A percentile compares a stretch with the other conserved stretches of the same genome.
phyloP scores from a whole-genome alignment of 2,888 invertebrate species.

The Stegana nigrithorax region DNA sequence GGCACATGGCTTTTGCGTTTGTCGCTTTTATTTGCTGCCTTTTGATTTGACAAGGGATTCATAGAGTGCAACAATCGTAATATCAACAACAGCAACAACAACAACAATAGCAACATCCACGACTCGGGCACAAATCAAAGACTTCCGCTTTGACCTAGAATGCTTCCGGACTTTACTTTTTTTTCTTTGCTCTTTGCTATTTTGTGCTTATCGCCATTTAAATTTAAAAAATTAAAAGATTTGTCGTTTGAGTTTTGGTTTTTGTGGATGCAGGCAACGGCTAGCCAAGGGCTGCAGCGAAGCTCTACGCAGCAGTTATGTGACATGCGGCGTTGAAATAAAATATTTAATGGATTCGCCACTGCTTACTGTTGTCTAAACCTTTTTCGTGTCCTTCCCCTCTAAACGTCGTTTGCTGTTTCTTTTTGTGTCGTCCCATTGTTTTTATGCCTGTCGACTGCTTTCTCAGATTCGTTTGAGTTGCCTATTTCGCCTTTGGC shows the following conservation, averaged over 20 bases:
- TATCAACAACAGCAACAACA: too few species aligned
- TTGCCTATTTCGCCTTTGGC: not conserved
- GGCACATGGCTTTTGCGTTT: too few species aligned
- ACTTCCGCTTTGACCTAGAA: not conserved
- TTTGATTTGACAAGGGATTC: slow-evolving; percentile 14
- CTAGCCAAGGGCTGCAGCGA: not conserved
- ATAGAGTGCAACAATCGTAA: slow-evolving; percentile 5
- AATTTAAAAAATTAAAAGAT: slow-evolving; percentile 17
- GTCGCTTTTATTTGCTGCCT: too few species aligned
- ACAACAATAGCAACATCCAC: too few species aligned
- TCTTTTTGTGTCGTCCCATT: not conserved
- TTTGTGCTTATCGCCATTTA: not conserved
- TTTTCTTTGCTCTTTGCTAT: not conserved
- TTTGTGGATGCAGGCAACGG: not conserved
- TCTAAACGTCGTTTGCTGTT: not conserved
- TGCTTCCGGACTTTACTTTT: not conserved
- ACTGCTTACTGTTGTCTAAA: slow-evolving; percentile 20
- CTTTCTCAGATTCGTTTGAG: not conserved
- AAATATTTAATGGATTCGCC: slow-evolving; percentile 34
- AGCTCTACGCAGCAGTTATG: not conserved
- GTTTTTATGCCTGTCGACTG: slow-evolving; percentile 19
- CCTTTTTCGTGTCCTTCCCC: slow-evolving; percentile 1
- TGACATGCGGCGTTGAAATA: slow-evolving; percentile 24
- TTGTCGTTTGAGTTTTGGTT: not conserved
- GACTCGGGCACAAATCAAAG: slow-evolving; percentile 12